These are phyloP conservation scores for Furnarius figulus DNA, from an alignment of 2,113 vertebrate species.

Conservation along the genomic window DNA sequence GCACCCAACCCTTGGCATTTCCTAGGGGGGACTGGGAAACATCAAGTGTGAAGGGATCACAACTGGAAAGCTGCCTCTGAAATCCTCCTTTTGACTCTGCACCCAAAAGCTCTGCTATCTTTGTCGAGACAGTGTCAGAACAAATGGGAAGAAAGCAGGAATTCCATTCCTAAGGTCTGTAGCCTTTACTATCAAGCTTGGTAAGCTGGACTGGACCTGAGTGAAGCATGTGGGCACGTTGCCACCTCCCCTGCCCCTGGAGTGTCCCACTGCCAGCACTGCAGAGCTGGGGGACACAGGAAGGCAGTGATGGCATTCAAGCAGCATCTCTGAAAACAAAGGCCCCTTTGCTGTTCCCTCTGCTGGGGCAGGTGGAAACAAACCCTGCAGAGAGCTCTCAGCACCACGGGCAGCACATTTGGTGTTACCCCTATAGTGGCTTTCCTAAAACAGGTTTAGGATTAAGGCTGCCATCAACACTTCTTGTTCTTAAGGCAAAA, in stretches of 20 bases:
- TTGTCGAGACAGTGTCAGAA: background rate
- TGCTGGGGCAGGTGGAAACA: constrained; percentile 3
- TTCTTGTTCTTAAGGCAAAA: background rate
- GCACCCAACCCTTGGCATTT: background rate
- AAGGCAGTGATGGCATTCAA: background rate
- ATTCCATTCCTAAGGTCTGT: background rate
- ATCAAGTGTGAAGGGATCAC: background rate
- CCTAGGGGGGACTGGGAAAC: background rate
- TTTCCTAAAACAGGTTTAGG: background rate
- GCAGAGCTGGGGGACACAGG: background rate
- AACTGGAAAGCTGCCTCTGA: background rate
- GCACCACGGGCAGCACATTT: background rate
- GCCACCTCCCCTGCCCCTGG: background rate
- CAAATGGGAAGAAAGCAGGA: background rate
- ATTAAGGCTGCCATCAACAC: background rate
- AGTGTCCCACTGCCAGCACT: background rate
- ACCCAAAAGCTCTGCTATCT: background rate
- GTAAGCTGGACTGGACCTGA: background rate
- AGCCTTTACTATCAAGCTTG: background rate
- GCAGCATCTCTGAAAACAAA: background rate
- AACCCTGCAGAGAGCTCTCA: background rate
- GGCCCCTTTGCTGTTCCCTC: background rate
- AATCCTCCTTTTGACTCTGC: background rate
- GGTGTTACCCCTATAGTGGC: background rate
- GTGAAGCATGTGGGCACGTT: background rate